These are phyloP conservation scores for Synchiropus splendidus DNA, from an alignment of 2,113 vertebrate genomes.

Conservation along the genomic window DNA sequence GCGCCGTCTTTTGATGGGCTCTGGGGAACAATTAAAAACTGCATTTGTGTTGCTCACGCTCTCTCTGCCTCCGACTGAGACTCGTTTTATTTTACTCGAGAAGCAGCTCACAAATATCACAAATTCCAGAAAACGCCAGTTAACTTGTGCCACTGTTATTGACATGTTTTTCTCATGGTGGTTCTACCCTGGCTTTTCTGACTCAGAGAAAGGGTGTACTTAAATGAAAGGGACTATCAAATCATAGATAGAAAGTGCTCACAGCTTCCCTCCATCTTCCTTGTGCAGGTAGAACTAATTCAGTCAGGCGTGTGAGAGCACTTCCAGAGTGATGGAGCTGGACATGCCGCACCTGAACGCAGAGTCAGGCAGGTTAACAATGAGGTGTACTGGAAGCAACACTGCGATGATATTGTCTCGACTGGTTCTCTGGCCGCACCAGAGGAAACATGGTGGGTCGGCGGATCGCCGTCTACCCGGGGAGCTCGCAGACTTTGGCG, in stretches of 20 bases:
- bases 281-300: slow-evolving; percentile 42
- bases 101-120: slow-evolving; percentile 13
- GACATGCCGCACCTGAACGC: slow-evolving; percentile 31
- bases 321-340: slow-evolving; percentile 40
- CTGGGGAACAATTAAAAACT: too few relatives aligned
- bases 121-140: slow-evolving; percentile 17
- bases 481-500: too few relatives aligned
- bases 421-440: slow-evolving; percentile 44
- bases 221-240: slow-evolving; percentile 55
- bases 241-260: slow-evolving; percentile 41
- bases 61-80: too few relatives aligned
- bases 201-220: too few relatives aligned
- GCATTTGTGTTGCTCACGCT: too few relatives aligned
- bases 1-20: too few relatives aligned
- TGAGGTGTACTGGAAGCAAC: slow-evolving; percentile 44
- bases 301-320: slow-evolving; percentile 40
- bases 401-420: slow-evolving; percentile 45
- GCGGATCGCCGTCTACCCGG: too few relatives aligned
- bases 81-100: too few relatives aligned
- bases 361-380: slow-evolving; percentile 47
- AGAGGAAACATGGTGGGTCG: too few relatives aligned
- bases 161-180: slow-evolving; percentile 49
- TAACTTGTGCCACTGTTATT: slow-evolving; percentile 35
- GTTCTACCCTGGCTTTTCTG: too few relatives aligned
- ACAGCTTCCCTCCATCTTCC: slow-evolving; percentile 51